Percentiles rank a stretch among this genome's conserved stretches.
These are phyloP conservation scores for Lycaon pictus DNA, from an alignment of 2,113 vertebrate species.

Conservation along the genomic window DNA sequence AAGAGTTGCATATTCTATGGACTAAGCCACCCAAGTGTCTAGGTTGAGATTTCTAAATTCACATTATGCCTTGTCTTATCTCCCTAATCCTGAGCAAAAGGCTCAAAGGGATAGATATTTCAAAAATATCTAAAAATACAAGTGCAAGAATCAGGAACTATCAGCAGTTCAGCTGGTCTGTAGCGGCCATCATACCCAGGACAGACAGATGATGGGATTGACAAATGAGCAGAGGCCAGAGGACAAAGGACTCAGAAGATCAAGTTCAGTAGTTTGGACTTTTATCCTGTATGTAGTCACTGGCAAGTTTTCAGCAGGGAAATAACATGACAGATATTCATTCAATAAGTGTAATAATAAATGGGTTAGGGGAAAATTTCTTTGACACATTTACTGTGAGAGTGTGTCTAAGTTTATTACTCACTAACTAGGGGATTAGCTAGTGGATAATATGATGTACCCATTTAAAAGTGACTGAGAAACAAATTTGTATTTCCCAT, in stretches of 20 bases:
- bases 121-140: neutral
- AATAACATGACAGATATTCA: conserved; percentile 14
- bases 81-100: neutral
- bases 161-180: neutral
- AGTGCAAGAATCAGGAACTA: neutral
- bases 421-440: conserved; percentile 22
- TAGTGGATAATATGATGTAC: neutral
- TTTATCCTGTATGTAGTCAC: neutral
- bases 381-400: conserved; percentile 21
- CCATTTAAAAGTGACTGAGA: neutral
- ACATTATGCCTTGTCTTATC: neutral
- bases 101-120: neutral
- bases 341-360: conserved; percentile 42
- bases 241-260: neutral
- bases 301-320: conserved; percentile 40
- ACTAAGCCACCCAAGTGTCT: neutral
- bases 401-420: conserved; percentile 11
- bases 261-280: neutral
- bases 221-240: neutral
- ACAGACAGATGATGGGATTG: neutral
- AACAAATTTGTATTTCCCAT: neutral
- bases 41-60: neutral
- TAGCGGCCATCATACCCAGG: neutral
- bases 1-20: neutral
- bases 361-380: conserved; percentile 17